A percentile compares a stretch with the other conserved stretches of the same genome.
These are phyloP conservation scores for Pseudomugil gertrudae DNA, from an alignment of 2,797 vertebrate species.

Conservation along the genomic window DNA sequence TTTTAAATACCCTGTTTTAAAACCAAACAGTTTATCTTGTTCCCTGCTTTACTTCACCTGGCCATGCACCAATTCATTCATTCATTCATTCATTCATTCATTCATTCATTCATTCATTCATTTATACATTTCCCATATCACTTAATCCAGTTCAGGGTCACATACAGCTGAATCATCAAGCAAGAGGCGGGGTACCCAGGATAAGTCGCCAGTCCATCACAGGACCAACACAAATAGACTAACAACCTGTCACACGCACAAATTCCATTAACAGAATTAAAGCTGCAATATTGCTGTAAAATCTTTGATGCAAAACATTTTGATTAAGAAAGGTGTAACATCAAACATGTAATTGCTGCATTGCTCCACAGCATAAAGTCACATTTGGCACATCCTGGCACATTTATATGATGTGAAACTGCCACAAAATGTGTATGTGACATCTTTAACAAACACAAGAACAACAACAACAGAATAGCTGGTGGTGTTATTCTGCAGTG, in stretches of 20 bases:
- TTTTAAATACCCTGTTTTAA: constrained; percentile 16
- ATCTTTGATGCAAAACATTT: not conserved
- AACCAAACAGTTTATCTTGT: constrained; percentile 14
- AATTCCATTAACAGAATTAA: too few relatives aligned
- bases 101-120: too few relatives aligned
- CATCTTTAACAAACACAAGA: not conserved
- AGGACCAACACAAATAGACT: too few relatives aligned
- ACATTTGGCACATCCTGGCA: not conserved
- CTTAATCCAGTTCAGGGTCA: too few relatives aligned
- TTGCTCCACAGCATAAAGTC: not conserved
- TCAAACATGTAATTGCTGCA: not conserved
- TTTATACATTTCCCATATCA: too few relatives aligned
- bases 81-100: too few relatives aligned
- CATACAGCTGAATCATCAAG: too few relatives aligned
- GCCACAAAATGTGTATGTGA: not conserved
- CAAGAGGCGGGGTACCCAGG: too few relatives aligned
- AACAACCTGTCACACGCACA: too few relatives aligned
- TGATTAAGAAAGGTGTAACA: not conserved
- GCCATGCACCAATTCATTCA: too few relatives aligned
- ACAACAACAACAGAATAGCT: not conserved
- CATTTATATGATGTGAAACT: not conserved
- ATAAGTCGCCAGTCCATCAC: too few relatives aligned
- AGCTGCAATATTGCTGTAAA: not conserved
- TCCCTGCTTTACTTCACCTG: not conserved
- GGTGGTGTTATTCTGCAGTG: not conserved